Evolutionary conservation across 2,113 vertebrate genomes (phyloP).

Genomic region (Bos taurus): ARS-UCD2.0 NC_037336.1:26700501-26701000

Average conservation of each 20-base stretch:
- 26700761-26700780: not conserved
- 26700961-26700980: constrained; percentile 31
- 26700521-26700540: not conserved
- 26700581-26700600: not conserved
- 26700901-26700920: constrained; percentile 31
- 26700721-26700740: not conserved
- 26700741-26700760: not conserved
- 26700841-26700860: not conserved
- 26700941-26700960: not conserved
- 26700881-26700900: not conserved
- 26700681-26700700: constrained; percentile 30
- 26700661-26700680: not conserved
- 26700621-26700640: not conserved
- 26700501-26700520: not conserved
- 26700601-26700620: not conserved
- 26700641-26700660: not conserved
- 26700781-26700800: constrained; percentile 12
- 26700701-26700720: not conserved
- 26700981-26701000: not conserved
- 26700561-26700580: not conserved
- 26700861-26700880: not conserved
- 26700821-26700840: not conserved
- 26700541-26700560: not conserved
- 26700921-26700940: not conserved
- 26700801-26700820: constrained; percentile 23